Evolutionary conservation across 2,113 vertebrate genomes (phyloP), one percentile per base, ranked within the genome.

Genomic region (Bettongia penicillata): DNA sequence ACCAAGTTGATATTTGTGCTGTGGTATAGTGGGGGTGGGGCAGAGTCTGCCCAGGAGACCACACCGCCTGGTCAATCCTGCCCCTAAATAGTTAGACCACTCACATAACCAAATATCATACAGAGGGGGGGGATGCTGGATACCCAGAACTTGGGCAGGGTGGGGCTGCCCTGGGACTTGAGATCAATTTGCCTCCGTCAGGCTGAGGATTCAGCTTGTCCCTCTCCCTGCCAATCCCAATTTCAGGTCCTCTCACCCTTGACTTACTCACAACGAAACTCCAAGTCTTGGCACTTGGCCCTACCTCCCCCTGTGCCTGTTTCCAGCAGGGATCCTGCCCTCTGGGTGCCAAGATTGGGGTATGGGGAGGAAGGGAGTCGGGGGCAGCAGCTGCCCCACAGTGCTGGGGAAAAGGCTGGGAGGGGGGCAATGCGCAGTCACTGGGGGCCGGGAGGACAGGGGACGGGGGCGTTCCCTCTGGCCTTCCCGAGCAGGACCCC

Each of bases 401-500:
- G 61, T 50, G 43, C 49, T 90, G 47, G 90, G 90, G 90, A 28
- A 48, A 48, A 48, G 89, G 89, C 43, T 25, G 89, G 9, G 25
- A 51, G 49, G n/a, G 49, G 90, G 90, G 90, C 47, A 90, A 31
- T 51, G 24, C 50, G 95, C 98, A 96, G 91, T 97, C 97, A 97
- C 95, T 49, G 53, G 96, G 52, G 22, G 93, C 95, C 0, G 23
- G 93, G 0, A 48, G 25, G 19, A 53, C 47, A 48, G 94, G 96
- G 93, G 97, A 93, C 47, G 97, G 96, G 31, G 77, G 95, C 28
- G 25, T 94, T 98, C 97, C 96, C 97, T 97, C 94, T 91, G 96
- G 97, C 96, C 95, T 97, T 98, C 97, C 97, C 97, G 96, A 96
- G 95, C 97, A 97, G 96, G 96, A 96, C 97, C 95, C 97, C 95